Percentiles rank a stretch among this genome's conserved stretches.
phyloP scores from a whole-genome alignment of 2,888 invertebrate species.

The Limnephilus marmoratus region DNA sequence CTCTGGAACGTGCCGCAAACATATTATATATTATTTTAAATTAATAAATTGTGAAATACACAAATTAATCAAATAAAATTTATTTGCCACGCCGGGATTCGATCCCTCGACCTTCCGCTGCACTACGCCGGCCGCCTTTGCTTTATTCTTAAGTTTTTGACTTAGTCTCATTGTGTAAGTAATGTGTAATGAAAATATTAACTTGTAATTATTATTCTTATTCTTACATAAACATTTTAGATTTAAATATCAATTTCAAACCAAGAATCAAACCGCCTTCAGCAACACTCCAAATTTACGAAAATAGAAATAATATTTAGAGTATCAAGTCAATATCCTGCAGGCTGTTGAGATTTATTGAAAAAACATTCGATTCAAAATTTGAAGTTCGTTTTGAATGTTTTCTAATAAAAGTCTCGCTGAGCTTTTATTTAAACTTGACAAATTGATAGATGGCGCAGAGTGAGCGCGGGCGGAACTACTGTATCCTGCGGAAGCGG shows the following conservation, averaged over 20 bases:
- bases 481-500: constrained; percentile 62
- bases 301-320: background rate
- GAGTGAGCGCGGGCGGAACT: constrained; percentile 9
- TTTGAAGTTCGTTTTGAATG: constrained; percentile 36
- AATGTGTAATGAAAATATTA: background rate
- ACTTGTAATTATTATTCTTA: too few species aligned
- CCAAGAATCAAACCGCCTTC: background rate
- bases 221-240: background rate
- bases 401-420: constrained; percentile 42
- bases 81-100: too few species aligned
- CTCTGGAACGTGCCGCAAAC: too few species aligned
- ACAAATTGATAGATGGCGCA: background rate
- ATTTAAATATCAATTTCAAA: background rate
- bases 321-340: constrained; percentile 27
- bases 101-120: too few species aligned
- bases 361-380: constrained; percentile 16
- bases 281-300: background rate
- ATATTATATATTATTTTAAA: too few species aligned
- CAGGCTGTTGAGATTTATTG: constrained; percentile 13
- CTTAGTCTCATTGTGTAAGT: background rate
- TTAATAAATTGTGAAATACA: too few species aligned
- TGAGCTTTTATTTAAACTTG: constrained; percentile 42
- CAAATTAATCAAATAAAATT: too few species aligned
- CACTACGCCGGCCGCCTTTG: too few species aligned
- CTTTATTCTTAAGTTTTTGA: background rate